Base-by-base conservation (phyloP, 1,140 invertebrate species). In the Papilio xuthus region DNA sequence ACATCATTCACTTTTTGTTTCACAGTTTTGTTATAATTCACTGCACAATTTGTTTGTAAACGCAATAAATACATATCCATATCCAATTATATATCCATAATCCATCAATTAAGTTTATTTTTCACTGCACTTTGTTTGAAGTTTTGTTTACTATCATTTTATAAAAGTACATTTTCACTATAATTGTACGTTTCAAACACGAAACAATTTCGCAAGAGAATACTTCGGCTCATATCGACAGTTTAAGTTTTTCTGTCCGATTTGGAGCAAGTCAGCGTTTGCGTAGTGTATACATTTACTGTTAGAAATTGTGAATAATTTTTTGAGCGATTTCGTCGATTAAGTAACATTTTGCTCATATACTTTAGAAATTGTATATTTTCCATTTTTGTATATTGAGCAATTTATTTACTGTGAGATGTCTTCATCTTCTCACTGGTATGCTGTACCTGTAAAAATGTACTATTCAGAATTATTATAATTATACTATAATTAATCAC, bases 381-480 rank as follows among this genome's bases (percentile, higher is more conserved):
- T n/a, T n/a, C 23, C 3, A 60, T 26, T 23, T 70, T 70, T 41
- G 37, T n/a, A 26, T 41, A 26, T 12, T 42, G 50, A 56, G 50
- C 53, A 63, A 42, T 63, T 32, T 76, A 76, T 13, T 76, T 76
- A 63, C 74, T 76, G 7, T 76, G 10, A 42, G 74, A 76, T 6
- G 73, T 74, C 76, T 84, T 81, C 79, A 83, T 79, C 4, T 44
- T 37, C 50, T 90, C 84, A 88, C 70, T 80, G 78, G 37, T 83
- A 82, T 37, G 84, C 85, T 76, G 86, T 85, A 82, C 84, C 88
- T 90, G 86, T 26, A 84, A 71, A 20, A 41, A 23, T 42, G 10
- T 42, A 71, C 4, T 15, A 71, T 1, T 71, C 12, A 73, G 12
- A n/a, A 13, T 72, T 0, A 26, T 28, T 42, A 1, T 3, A 23